Evolutionary conservation across 2,888 invertebrate species (phyloP).

Genomic region (Diadegma fenestrale): DNA sequence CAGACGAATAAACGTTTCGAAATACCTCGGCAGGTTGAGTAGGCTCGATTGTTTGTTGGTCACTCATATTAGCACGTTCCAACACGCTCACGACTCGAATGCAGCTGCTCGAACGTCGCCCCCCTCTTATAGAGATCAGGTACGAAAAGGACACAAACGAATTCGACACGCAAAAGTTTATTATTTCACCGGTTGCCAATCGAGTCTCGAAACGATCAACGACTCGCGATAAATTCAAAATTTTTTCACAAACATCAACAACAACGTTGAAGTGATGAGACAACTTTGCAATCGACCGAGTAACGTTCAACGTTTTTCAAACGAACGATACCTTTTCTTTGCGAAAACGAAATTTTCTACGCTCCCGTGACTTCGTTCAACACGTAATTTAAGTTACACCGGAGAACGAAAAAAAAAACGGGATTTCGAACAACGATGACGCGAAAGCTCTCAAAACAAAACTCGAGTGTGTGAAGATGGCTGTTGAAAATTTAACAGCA

Average conservation of each 20-base stretch:
- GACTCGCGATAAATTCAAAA: constrained; percentile 64
- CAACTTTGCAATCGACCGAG: background rate
- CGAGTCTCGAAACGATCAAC: constrained; percentile 33
- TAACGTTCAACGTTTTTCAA: background rate
- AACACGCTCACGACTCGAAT: constrained; percentile 49
- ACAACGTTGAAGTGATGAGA: background rate
- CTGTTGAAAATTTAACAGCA: constrained; percentile 3
- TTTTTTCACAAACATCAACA: constrained; percentile 7
- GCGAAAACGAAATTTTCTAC: background rate
- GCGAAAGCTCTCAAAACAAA: constrained; percentile 33
- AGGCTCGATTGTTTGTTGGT: constrained; percentile 78
- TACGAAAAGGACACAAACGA: constrained; percentile 25
- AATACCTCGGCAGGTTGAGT: constrained; percentile 78
- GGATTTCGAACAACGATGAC: constrained; percentile 3
- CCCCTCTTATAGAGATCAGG: constrained; percentile 6
- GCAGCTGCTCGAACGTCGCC: constrained; percentile 34
- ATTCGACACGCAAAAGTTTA: constrained; percentile 4
- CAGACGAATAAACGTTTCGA: constrained; percentile 26
- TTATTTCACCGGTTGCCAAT: constrained; percentile 20
- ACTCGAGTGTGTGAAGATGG: constrained; percentile 22
- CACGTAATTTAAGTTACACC: constrained; percentile 35
- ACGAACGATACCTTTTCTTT: background rate
- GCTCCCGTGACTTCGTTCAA: constrained; percentile 54
- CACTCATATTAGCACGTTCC: constrained; percentile 78
- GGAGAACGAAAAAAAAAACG: constrained; percentile 32